Evolutionary conservation across 2,797 vertebrate genomes (phyloP).

Genomic region (Bovichtus diacanthus): DNA sequence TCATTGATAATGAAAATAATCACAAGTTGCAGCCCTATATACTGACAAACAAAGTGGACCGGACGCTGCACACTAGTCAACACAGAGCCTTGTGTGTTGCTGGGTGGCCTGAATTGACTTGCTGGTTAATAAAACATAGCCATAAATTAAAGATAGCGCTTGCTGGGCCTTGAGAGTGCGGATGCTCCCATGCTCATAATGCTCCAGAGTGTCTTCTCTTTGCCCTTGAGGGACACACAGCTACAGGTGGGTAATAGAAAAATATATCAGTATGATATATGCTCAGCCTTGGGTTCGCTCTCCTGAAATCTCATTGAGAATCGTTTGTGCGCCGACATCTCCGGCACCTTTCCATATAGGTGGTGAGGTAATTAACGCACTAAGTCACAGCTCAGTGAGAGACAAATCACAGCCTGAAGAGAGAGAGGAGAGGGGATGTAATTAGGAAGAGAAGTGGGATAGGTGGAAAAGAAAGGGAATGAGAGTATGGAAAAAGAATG

Average conservation of each 20-base stretch:
- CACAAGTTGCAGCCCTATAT: background rate
- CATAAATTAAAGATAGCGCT: conserved; percentile 75
- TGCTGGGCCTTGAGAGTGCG: conserved; percentile 19
- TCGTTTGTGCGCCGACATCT: conserved; percentile 6
- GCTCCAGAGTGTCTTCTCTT: conserved; percentile 25
- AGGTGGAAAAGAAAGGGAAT: background rate
- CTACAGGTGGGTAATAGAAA: conserved; percentile 56
- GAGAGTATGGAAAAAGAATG: background rate
- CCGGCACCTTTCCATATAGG: conserved; percentile 34
- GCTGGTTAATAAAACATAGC: conserved; percentile 75
- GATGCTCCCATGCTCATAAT: conserved; percentile 15
- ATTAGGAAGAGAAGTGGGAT: conserved; percentile 8
- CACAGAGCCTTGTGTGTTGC: conserved; percentile 19
- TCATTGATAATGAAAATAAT: too few relatives aligned
- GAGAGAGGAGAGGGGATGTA: conserved; percentile 11
- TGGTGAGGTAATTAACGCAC: conserved; percentile 47
- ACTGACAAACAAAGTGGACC: background rate
- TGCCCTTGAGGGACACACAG: conserved; percentile 41
- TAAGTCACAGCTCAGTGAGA: conserved; percentile 43
- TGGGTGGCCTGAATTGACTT: conserved; percentile 49
- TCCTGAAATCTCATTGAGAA: conserved; percentile 17
- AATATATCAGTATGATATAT: conserved; percentile 44
- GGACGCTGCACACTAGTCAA: background rate
- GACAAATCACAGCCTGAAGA: conserved; percentile 28
- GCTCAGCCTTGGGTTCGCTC: conserved; percentile 20